A percentile compares a stretch with the other conserved stretches of the same genome.
Evolutionary conservation across 2,113 vertebrate species (phyloP).

Genomic region (Accipiter cooperii): DNA sequence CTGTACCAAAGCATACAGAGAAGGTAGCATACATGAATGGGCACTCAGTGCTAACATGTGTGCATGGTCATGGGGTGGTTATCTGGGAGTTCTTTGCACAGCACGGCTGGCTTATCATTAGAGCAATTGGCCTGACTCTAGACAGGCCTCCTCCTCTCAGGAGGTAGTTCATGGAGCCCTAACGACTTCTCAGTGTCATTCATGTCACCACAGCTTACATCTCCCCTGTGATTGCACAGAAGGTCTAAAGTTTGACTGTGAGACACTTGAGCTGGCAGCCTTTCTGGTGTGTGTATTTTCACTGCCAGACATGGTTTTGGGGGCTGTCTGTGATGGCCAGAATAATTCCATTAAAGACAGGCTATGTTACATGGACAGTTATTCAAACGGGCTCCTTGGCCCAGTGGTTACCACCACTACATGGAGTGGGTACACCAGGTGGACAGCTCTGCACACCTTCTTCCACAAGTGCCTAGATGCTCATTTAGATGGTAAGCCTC

Average conservation of each 20-base stretch:
- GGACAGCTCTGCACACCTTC: neutral
- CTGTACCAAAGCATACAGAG: neutral
- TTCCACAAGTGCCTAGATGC: neutral
- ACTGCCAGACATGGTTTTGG: no score
- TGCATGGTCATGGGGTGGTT: fast-evolving
- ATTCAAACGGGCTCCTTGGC: neutral
- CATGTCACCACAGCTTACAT: neutral
- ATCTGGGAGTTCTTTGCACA: fast-evolving
- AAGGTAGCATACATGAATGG: neutral
- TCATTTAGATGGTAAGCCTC: neutral
- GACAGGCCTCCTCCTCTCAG: neutral
- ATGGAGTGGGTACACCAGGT: neutral
- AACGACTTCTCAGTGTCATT: neutral
- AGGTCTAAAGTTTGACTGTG: neutral
- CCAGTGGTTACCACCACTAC: neutral
- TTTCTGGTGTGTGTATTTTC: neutral
- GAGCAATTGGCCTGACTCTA: neutral
- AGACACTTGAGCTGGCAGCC: neutral
- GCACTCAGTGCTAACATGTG: fast-evolving
- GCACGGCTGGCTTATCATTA: neutral
- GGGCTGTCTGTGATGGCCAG: neutral
- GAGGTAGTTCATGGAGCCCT: neutral
- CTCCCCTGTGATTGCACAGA: neutral
- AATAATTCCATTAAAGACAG: neutral
- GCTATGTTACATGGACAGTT: neutral